These are phyloP conservation scores for Pherbina coryleti DNA, from an alignment of 2,888 invertebrate species.

Conservation along the genomic window DNA sequence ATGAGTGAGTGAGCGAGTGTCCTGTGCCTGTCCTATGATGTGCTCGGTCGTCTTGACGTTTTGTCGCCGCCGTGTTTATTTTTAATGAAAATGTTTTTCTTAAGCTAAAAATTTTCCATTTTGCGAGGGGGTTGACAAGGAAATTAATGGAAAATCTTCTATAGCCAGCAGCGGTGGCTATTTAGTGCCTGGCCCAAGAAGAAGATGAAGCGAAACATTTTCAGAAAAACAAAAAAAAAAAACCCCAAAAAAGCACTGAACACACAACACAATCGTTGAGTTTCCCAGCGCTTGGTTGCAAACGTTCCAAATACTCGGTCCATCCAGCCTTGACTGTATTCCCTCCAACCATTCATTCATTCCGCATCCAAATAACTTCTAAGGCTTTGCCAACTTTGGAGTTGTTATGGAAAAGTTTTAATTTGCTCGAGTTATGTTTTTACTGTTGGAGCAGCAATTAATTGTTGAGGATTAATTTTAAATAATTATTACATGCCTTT, in stretches of 20 bases:
- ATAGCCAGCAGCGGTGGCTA: not conserved
- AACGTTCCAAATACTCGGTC: not conserved
- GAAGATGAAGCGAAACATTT: not conserved
- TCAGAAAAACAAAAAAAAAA: not conserved
- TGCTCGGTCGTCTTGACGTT: constrained; percentile 7
- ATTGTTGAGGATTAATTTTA: constrained; percentile 38
- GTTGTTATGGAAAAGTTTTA: constrained; percentile 46
- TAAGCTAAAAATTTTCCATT: constrained; percentile 26
- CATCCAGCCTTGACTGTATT: constrained; percentile 51
- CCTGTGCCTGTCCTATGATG: constrained; percentile 10
- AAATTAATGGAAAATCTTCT: constrained; percentile 4
- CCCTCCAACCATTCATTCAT: not conserved
- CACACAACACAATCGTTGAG: not conserved
- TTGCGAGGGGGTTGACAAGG: constrained; percentile 2
- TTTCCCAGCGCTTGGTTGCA: not conserved
- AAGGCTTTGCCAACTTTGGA: not conserved
- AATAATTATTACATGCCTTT: constrained; percentile 10
- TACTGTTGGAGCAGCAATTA: constrained; percentile 34
- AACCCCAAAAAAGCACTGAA: not conserved
- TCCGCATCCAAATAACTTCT: not conserved
- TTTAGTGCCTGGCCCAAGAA: constrained; percentile 41
- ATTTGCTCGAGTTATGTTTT: constrained; percentile 22
- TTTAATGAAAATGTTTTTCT: constrained; percentile 44
- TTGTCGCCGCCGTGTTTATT: constrained; percentile 20
- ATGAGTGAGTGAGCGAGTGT: constrained; percentile 34